Percentiles rank a stretch among this genome's conserved stretches.
phyloP scores from a whole-genome alignment of 2,113 vertebrate species.

The Sylvietta virens region DNA sequence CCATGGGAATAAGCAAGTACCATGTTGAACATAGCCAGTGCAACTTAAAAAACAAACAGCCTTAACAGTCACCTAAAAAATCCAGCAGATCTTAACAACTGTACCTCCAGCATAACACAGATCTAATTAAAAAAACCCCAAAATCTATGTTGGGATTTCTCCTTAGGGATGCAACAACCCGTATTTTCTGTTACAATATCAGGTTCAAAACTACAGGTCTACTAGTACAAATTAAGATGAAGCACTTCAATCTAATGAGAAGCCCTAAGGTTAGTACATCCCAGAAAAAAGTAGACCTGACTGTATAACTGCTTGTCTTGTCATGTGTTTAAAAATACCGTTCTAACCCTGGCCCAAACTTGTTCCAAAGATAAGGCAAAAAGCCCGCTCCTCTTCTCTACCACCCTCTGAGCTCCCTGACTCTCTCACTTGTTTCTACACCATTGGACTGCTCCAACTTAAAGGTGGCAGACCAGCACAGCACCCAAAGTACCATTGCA shows the following conservation, averaged over 20 bases:
- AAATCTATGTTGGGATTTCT: background rate
- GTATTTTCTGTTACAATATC: background rate
- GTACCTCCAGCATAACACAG: background rate
- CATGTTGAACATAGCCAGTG: background rate
- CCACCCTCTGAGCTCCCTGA: background rate
- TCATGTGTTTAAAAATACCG: fast-evolving
- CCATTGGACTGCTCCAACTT: fast-evolving
- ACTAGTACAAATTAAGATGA: background rate
- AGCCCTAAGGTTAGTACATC: background rate
- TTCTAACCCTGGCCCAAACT: background rate
- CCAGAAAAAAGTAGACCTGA: background rate
- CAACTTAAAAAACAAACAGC: background rate
- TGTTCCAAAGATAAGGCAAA: background rate
- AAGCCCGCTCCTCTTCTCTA: background rate
- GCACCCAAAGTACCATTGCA: background rate
- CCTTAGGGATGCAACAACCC: background rate
- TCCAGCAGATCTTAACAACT: background rate
- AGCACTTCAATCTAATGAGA: background rate
- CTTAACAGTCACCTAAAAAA: background rate
- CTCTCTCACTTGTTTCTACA: background rate
- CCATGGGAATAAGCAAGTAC: background rate
- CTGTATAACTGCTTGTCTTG: background rate
- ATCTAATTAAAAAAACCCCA: background rate
- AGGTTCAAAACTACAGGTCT: background rate
- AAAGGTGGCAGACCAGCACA: background rate